Conservation (phyloP, 2,888 invertebrate genomes). For the Leucoma salicis region DNA sequence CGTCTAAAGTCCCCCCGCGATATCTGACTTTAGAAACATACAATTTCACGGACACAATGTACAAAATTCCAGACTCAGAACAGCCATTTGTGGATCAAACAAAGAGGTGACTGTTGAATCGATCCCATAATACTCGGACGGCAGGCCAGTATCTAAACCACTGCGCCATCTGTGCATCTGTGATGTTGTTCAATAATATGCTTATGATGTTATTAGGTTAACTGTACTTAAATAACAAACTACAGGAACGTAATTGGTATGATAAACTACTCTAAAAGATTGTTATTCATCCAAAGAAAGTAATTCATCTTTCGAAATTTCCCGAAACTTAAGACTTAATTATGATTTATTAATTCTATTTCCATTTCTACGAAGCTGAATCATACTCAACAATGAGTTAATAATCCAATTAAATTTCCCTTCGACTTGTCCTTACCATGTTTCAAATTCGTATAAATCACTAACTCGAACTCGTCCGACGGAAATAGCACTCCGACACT, state of each 20-base stretch:
- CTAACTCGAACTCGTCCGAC: conserved; percentile 67
- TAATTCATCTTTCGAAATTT: conserved; percentile 39
- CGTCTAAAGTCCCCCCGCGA: too few species aligned
- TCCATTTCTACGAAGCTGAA: conserved; percentile 51
- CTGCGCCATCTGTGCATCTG: too few species aligned
- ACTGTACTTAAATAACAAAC: too few species aligned
- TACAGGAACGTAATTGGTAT: conserved; percentile 1
- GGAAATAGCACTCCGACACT: conserved; percentile 78
- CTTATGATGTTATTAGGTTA: too few species aligned
- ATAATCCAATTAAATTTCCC: conserved; percentile 79
- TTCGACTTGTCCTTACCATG: conserved; percentile 72
- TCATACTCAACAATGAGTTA: conserved; percentile 64
- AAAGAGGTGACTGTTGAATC: too few species aligned
- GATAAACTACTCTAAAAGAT: conserved; percentile 7
- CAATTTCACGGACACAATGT: too few species aligned
- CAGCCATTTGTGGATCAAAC: too few species aligned
- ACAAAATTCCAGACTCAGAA: too few species aligned
- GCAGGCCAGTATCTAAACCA: too few species aligned
- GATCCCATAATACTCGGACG: too few species aligned
- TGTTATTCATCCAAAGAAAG: conserved; percentile 29
- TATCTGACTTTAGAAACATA: too few species aligned
- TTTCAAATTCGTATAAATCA: conserved; percentile 80
- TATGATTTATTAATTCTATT: conserved; percentile 52
- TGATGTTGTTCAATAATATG: too few species aligned
- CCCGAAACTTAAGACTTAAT: conserved; percentile 42